Evolutionary conservation across 1,140 invertebrate species (phyloP), one percentile per base, ranked within the genome.

Genomic region (Goniozus legneri): DNA sequence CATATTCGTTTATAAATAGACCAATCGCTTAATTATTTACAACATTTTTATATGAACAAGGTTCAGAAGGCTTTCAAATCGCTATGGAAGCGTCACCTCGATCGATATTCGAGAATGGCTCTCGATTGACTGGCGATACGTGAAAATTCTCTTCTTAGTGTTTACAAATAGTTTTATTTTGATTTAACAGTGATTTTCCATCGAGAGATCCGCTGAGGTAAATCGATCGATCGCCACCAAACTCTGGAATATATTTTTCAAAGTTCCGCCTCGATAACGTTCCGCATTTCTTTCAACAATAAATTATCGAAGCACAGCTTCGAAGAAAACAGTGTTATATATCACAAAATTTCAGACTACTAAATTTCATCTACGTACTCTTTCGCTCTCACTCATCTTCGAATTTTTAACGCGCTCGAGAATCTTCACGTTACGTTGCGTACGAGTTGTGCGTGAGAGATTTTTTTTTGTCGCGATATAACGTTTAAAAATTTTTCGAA

Each of bases 331-430:
- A 75, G 60, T 60, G 56, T 59, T 47, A 39, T 61, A 27, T 69
- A 69, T 69, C 70, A 75, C 69, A 75, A 73, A 69, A 73, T 68
- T 67, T 70, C 61, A 65, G 64, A 51, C 68, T 71, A 70, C 54
- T 58, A 49, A 59, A 59, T 35, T 42, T 51, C n/a, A n/a, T 56
- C 48, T 47, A 55, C 35, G n/a, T n/a, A n/a, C n/a, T n/a, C 18
- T 10, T 4, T 33, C 32, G 13, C 13, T 14, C 32, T n/a, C n/a
- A 33, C 13, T 33, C 14, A 12, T 7, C 12, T 12, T 27, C 12
- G 24, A 27, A 27, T n/a, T n/a, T n/a, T n/a, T n/a, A n/a, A n/a
- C n/a, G n/a, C n/a, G n/a, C n/a, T n/a, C n/a, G n/a, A n/a, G n/a
- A n/a, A n/a, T n/a, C n/a, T n/a, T n/a, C n/a, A n/a, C n/a, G n/a